phyloP scores from a whole-genome alignment of 2,797 vertebrate species.

The Sebastes vulpes region DNA sequence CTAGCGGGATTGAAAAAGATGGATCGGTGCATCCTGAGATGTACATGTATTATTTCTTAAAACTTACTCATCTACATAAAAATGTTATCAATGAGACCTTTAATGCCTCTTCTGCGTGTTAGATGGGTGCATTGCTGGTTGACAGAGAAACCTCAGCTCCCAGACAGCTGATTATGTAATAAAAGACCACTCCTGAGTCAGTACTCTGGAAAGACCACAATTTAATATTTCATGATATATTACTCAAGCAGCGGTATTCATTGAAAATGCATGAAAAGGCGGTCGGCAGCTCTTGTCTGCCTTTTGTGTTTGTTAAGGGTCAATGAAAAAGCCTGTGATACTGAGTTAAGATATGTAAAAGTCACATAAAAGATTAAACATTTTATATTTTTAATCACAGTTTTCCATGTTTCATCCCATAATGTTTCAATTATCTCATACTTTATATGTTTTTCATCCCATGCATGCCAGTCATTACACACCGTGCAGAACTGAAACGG shows the following conservation, averaged over 20 bases:
- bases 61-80: not conserved
- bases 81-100: not conserved
- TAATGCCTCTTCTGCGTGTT: not conserved
- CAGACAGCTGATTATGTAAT: constrained; percentile 73
- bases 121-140: constrained; percentile 29
- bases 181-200: constrained; percentile 55
- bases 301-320: constrained; percentile 28
- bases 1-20: not conserved
- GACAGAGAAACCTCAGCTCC: constrained; percentile 44
- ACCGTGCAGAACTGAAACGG: constrained; percentile 35
- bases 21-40: not conserved
- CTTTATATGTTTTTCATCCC: constrained; percentile 57
- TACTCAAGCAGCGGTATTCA: constrained; percentile 64
- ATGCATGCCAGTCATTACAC: constrained; percentile 55
- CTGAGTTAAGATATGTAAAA: not conserved
- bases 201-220: constrained; percentile 46
- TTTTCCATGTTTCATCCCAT: constrained; percentile 50
- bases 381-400: not conserved
- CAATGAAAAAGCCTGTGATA: constrained; percentile 13
- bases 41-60: not conserved
- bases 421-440: constrained; percentile 39
- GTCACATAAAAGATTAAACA: not conserved
- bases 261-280: constrained; percentile 61
- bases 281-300: constrained; percentile 29
- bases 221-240: constrained; percentile 78